A percentile compares a stretch with the other conserved stretches of the same genome.
These are phyloP conservation scores for Sitta europaea DNA, from an alignment of 2,113 vertebrate species.

Conservation along the genomic window DNA sequence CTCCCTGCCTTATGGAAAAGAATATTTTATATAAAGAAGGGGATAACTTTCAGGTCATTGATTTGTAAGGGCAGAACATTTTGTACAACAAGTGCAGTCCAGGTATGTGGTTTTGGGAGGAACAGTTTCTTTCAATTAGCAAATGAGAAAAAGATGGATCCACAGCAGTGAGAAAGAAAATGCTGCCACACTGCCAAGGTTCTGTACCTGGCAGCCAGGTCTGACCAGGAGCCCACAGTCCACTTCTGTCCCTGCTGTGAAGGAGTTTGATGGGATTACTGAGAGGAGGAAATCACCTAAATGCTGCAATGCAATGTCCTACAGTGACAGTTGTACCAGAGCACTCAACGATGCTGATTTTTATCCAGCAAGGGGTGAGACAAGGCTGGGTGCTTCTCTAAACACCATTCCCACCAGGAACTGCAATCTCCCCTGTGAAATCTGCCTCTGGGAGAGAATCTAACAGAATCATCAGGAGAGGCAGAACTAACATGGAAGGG, in stretches of 20 bases:
- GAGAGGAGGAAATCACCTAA: not conserved
- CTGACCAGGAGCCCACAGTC: not conserved
- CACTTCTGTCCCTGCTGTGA: not conserved
- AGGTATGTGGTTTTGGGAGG: not conserved
- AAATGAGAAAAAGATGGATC: not conserved
- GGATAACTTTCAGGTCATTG: not conserved
- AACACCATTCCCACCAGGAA: not conserved
- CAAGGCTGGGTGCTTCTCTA: not conserved
- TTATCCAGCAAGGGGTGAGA: not conserved
- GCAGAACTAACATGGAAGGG: not conserved
- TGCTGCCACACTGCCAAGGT: not conserved
- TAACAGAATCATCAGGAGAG: not conserved
- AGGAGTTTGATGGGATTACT: not conserved
- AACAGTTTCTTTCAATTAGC: not conserved
- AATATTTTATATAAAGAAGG: not conserved
- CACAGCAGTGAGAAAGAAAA: not conserved
- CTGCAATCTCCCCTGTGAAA: not conserved
- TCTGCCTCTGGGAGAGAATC: not conserved
- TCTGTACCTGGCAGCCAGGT: not conserved
- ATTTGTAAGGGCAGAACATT: not conserved
- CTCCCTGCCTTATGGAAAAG: not conserved
- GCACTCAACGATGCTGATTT: fast-evolving
- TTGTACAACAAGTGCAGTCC: not conserved
- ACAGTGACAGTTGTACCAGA: not conserved
- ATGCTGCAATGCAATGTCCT: not conserved